phyloP scores from a whole-genome alignment of 2,113 vertebrate species.

The Apodemus speciosus region DNA sequence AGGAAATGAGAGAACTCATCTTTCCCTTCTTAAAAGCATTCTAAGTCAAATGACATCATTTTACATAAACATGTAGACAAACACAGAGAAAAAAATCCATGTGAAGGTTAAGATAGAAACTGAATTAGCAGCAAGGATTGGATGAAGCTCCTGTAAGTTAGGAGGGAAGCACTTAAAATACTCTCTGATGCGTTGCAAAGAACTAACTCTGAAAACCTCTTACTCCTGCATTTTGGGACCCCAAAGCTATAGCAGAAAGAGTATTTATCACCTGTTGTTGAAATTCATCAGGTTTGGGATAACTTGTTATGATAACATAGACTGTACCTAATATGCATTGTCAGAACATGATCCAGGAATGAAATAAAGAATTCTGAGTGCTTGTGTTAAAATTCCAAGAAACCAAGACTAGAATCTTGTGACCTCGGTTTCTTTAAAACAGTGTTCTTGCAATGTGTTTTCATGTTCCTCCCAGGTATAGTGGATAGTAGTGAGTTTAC shows the following conservation, averaged over 20 bases:
- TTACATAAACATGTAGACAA: not conserved
- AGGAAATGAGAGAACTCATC: not conserved
- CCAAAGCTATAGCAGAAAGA: not conserved
- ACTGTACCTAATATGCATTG: not conserved
- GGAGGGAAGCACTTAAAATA: not conserved
- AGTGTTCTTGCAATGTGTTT: not conserved
- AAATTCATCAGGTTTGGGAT: not conserved
- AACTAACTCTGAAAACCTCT: not conserved
- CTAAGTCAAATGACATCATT: not conserved
- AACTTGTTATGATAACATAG: not conserved
- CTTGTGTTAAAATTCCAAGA: not conserved
- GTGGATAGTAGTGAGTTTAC: not conserved
- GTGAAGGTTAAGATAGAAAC: not conserved
- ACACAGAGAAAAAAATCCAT: not conserved
- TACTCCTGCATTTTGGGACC: not conserved
- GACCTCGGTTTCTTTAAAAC: not conserved
- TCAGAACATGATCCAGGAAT: not conserved
- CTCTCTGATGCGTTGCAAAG: not conserved
- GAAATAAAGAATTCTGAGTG: not conserved
- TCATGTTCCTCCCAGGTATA: not conserved
- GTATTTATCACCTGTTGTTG: not conserved
- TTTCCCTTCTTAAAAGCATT: not conserved
- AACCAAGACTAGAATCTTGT: not conserved
- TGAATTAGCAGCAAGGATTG: not conserved
- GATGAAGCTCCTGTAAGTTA: not conserved